Evolutionary conservation across 2,797 vertebrate species (phyloP).

Genomic region (Notolepis coatsorum): DNA sequence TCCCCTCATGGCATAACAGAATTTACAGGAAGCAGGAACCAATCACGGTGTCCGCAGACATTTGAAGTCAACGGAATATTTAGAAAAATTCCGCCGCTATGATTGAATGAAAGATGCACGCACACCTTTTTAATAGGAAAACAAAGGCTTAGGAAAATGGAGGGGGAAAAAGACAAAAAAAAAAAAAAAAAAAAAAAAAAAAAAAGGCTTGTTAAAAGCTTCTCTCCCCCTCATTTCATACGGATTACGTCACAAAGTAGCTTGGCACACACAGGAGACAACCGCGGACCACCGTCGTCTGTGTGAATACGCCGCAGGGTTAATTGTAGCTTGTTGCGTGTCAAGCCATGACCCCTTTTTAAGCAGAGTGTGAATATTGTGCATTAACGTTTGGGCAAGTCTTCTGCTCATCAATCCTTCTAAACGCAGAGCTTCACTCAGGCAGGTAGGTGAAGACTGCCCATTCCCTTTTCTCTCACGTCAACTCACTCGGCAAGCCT

Average conservation of each 20-base stretch:
- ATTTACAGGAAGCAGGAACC: too few species aligned
- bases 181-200: too few species aligned
- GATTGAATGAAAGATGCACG: too few species aligned
- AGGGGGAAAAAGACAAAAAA: too few species aligned
- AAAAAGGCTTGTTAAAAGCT: too few species aligned
- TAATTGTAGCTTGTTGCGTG: slow-evolving; percentile 19
- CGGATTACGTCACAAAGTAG: slow-evolving; percentile 79
- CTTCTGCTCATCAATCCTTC: not conserved
- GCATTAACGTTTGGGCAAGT: not conserved
- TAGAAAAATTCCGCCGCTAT: too few species aligned
- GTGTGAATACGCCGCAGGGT: slow-evolving; percentile 47
- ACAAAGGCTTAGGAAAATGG: too few species aligned
- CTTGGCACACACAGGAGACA: slow-evolving; percentile 26
- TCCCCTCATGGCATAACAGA: too few species aligned
- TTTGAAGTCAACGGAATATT: too few species aligned
- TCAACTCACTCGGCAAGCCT: slow-evolving; percentile 2
- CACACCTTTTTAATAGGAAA: too few species aligned
- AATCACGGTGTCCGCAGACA: too few species aligned
- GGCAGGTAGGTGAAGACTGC: slow-evolving; percentile 18
- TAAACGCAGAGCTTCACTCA: not conserved
- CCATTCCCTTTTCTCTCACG: slow-evolving; percentile 10
- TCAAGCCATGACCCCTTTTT: not conserved
- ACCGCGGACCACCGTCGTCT: slow-evolving; percentile 41
- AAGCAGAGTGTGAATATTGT: not conserved
- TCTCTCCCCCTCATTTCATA: too few species aligned